A percentile compares a stretch with the other conserved stretches of the same genome.
These are phyloP conservation scores for Thysanoteuthis rhombus DNA, from an alignment of 2,888 invertebrate species.

Conservation along the genomic window DNA sequence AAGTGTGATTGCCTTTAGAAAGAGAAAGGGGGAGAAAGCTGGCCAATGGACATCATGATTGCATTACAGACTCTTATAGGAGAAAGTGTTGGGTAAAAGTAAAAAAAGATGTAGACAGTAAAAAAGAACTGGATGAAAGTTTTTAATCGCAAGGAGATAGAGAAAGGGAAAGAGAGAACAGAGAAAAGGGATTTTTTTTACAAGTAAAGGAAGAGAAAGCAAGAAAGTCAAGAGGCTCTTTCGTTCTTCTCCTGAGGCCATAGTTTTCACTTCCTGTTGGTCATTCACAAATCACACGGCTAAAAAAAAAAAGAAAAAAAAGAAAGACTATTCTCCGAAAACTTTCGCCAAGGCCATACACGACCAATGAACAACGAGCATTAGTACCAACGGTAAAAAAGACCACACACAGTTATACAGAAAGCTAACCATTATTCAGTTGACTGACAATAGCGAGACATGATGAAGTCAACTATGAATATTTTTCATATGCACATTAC, in stretches of 20 bases:
- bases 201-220: neutral
- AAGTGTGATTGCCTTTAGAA: no score
- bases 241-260: neutral
- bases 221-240: neutral
- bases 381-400: neutral
- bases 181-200: no score
- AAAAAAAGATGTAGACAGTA: neutral
- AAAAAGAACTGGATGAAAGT: neutral
- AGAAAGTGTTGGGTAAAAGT: neutral
- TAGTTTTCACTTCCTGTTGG: neutral
- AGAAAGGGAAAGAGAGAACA: neutral
- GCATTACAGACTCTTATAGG: neutral
- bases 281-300: neutral
- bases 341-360: neutral
- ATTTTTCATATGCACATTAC: neutral
- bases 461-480: neutral
- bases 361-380: neutral
- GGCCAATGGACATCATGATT: neutral
- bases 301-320: neutral
- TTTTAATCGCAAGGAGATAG: neutral
- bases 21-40: neutral
- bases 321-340: neutral
- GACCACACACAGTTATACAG: neutral
- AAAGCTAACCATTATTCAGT: neutral
- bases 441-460: neutral